Percentiles rank a stretch among this genome's conserved stretches.
Conservation (phyloP, 2,888 invertebrate genomes). For the Zaprionus obscuricornis region DNA sequence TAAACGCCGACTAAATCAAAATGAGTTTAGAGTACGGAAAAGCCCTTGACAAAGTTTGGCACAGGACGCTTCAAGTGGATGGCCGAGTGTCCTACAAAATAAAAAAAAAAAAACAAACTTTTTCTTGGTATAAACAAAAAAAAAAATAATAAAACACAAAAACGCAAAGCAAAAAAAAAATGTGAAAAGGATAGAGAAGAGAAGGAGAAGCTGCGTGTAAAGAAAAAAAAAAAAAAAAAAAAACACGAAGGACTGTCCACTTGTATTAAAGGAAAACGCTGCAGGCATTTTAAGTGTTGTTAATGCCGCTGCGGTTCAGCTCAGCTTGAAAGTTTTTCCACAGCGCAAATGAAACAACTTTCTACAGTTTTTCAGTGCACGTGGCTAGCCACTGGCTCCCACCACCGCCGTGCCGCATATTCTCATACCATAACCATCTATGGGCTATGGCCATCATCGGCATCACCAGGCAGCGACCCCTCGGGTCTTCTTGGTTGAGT, state of each 20-base stretch:
- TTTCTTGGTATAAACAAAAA: constrained; percentile 15
- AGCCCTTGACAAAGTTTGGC: constrained; percentile 55
- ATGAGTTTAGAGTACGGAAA: constrained; percentile 50
- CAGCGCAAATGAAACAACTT: constrained; percentile 72
- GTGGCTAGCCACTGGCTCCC: constrained; percentile 51
- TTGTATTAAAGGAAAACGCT: constrained; percentile 74
- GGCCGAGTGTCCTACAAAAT: constrained; percentile 47
- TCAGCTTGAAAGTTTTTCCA: constrained; percentile 56
- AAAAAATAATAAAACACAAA: constrained; percentile 5
- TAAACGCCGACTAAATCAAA: constrained; percentile 70
- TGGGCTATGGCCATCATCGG: not conserved
- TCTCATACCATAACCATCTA: not conserved
- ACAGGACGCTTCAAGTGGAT: constrained; percentile 51
- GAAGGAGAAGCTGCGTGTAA: not conserved
- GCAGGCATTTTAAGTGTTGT: constrained; percentile 77
- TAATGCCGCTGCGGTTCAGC: constrained; percentile 67
- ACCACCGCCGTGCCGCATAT: constrained; percentile 30
- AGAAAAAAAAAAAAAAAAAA: constrained; percentile 3
- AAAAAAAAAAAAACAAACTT: too few species aligned
- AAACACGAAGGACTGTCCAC: constrained; percentile 62
- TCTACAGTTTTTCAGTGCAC: constrained; percentile 56
- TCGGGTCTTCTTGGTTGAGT: not conserved
- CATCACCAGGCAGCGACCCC: constrained; percentile 6
- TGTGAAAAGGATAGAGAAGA: constrained; percentile 23
- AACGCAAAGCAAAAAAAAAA: constrained; percentile 7